Percentiles rank a stretch among this genome's conserved stretches.
Evolutionary conservation across 1,140 invertebrate species (phyloP).

Genomic region (Pantala flavescens): DNA sequence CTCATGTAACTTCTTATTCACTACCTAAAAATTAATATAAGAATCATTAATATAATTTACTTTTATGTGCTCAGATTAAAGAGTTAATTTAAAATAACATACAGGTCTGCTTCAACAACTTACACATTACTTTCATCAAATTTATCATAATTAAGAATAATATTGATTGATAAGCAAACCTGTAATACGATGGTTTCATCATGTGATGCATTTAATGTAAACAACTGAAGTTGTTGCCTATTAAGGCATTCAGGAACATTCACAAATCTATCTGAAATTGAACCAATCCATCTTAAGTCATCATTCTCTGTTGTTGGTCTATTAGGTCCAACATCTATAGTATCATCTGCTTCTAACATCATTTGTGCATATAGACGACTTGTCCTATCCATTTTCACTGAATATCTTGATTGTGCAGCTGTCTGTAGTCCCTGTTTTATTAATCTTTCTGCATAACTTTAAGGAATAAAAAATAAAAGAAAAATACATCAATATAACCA

Average conservation of each 20-base stretch:
- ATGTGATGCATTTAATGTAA: neutral
- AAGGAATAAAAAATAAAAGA: neutral
- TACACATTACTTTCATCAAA: too few species aligned
- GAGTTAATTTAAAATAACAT: too few species aligned
- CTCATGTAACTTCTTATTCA: too few species aligned
- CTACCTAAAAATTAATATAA: too few species aligned
- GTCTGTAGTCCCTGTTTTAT: neutral
- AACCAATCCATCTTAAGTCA: neutral
- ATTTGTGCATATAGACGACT: neutral
- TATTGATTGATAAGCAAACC: too few species aligned
- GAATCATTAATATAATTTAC: too few species aligned
- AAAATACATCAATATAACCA: too few species aligned
- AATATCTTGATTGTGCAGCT: neutral
- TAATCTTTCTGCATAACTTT: neutral
- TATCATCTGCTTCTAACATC: neutral
- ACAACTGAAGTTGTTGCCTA: neutral
- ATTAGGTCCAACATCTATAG: neutral
- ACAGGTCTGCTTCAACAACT: too few species aligned
- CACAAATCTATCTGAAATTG: neutral
- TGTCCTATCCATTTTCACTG: neutral
- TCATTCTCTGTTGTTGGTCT: neutral
- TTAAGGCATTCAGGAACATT: neutral
- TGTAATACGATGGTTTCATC: neutral
- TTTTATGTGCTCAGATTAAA: too few species aligned
- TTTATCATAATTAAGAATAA: too few species aligned